These are phyloP conservation scores for Helobdella robusta DNA, from an alignment of 2,888 invertebrate genomes.

Conservation along the genomic window DNA sequence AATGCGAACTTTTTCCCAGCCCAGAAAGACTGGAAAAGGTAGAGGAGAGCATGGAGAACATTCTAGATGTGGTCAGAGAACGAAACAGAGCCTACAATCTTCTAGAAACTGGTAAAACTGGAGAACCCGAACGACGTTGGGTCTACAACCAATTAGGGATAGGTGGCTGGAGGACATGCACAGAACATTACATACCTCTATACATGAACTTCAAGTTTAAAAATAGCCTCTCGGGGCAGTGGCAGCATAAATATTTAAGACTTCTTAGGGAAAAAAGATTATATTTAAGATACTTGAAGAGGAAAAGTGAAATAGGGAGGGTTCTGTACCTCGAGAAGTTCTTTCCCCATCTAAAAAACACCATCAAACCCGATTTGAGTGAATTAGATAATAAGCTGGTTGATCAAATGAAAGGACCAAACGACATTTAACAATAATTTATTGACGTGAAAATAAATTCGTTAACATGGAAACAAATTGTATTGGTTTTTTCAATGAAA, in stretches of 20 bases:
- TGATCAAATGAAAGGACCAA: not conserved
- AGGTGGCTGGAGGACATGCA: conserved; percentile 27
- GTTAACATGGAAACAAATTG: too few relatives aligned
- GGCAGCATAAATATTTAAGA: conserved; percentile 31
- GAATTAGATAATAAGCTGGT: not conserved
- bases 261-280: conserved; percentile 31
- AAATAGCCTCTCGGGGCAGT: conserved; percentile 24
- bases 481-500: too few relatives aligned
- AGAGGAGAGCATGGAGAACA: conserved; percentile 82
- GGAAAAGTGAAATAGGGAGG: not conserved
- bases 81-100: conserved; percentile 78
- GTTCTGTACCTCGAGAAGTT: conserved; percentile 10
- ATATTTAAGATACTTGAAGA: not conserved
- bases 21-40: conserved; percentile 88
- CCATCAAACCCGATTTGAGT: not conserved
- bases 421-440: not conserved
- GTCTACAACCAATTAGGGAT: conserved; percentile 32
- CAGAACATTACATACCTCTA: conserved; percentile 30
- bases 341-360: conserved; percentile 28
- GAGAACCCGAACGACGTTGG: conserved; percentile 30
- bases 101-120: conserved; percentile 58
- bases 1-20: conserved; percentile 67
- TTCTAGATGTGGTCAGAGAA: conserved; percentile 81
- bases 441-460: too few relatives aligned
- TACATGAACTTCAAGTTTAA: conserved; percentile 23